Evolutionary conservation across 2,113 vertebrate genomes (phyloP).

Genomic region (Pongo abelii): DNA sequence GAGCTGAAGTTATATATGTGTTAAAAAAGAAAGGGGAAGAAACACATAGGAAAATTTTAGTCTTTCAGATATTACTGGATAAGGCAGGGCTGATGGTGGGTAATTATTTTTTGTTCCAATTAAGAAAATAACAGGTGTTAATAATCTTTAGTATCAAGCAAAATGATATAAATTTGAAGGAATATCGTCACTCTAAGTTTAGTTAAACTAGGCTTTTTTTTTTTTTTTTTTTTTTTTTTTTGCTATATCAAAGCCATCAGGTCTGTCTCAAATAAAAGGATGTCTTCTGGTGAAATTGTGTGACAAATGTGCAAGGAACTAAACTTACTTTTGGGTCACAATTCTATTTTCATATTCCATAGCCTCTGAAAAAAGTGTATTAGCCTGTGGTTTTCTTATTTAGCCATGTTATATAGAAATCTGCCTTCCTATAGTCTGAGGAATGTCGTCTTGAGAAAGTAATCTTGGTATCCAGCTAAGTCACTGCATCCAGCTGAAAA

Average conservation of each 20-base stretch:
- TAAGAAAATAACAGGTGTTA: neutral
- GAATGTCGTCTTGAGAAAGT: neutral
- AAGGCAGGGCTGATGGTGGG: neutral
- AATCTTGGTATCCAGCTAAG: neutral
- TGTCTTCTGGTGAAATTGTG: neutral
- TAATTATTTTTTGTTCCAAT: neutral
- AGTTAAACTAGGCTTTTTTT: neutral
- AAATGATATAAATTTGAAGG: neutral
- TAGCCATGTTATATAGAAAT: neutral
- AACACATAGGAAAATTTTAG: neutral
- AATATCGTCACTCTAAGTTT: neutral
- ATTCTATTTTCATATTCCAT: neutral
- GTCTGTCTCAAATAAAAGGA: neutral
- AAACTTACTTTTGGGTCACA: neutral
- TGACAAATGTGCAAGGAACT: neutral
- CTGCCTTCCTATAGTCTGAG: neutral
- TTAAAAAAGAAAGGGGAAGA: neutral
- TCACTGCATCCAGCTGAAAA: neutral
- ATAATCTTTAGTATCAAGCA: neutral
- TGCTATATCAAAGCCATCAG: neutral
- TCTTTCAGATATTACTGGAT: neutral
- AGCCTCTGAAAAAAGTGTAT: neutral
- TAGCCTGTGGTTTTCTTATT: neutral
- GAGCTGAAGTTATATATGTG: neutral
- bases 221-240: neutral